Conservation (phyloP, 2,113 vertebrate genomes). For the Ailurus styani region DNA sequence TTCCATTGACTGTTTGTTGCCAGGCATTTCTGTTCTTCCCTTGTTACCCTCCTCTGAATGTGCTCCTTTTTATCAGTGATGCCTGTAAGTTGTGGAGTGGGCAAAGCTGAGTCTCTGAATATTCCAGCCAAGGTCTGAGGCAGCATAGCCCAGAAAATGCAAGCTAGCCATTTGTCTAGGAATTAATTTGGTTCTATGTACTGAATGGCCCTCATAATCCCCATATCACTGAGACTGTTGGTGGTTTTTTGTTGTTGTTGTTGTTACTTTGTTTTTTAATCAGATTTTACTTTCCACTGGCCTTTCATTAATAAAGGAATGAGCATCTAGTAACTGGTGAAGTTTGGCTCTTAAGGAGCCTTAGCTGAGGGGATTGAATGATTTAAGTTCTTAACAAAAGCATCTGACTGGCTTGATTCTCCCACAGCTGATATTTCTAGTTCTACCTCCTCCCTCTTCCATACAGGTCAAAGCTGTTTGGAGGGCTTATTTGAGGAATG, state of each 20-base stretch:
- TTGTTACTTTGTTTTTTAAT: neutral
- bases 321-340: neutral
- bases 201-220: neutral
- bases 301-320: slow-evolving; percentile 12
- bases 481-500: neutral
- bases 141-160: neutral
- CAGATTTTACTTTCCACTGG: neutral
- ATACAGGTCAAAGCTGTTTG: neutral
- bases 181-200: slow-evolving; percentile 27
- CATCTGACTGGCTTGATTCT: slow-evolving; percentile 21
- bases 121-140: neutral
- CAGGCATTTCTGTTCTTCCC: neutral
- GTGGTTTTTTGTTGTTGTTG: neutral
- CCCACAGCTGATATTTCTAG: neutral
- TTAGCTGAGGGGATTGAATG: slow-evolving; percentile 30
- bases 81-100: neutral
- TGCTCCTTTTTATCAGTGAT: neutral
- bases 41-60: neutral
- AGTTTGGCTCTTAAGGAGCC: slow-evolving; percentile 9
- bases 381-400: slow-evolving; percentile 33
- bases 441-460: neutral
- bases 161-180: neutral
- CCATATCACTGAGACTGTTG: neutral
- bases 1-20: neutral
- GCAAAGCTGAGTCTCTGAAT: neutral